Evolutionary conservation across 2,113 vertebrate species (phyloP).

Genomic region (Rafetus swinhoei): DNA sequence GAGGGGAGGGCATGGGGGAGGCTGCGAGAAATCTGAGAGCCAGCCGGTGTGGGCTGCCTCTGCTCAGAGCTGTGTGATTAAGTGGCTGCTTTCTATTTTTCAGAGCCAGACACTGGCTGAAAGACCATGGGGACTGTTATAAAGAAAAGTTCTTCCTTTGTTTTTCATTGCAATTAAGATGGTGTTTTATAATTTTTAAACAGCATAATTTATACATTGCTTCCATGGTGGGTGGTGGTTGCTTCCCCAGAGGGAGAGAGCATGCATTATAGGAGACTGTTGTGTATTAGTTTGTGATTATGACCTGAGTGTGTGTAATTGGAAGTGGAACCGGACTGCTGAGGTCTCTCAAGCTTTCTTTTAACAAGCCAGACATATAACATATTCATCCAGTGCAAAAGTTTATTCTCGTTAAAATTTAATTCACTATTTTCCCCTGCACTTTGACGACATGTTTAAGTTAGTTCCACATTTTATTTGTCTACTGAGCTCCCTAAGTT

Average conservation of each 20-base stretch:
- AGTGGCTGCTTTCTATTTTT: constrained; percentile 37
- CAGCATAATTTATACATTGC: constrained; percentile 45
- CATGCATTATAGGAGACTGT: background rate
- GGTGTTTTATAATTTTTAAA: constrained; percentile 69
- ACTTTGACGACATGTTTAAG: constrained; percentile 77
- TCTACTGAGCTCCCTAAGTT: constrained; percentile 83
- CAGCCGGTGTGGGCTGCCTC: background rate
- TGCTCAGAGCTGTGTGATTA: constrained; percentile 19
- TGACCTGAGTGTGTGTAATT: background rate
- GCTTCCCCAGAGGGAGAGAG: constrained; percentile 36
- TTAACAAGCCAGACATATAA: constrained; percentile 42
- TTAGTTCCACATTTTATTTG: constrained; percentile 83
- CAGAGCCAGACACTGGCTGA: constrained; percentile 54
- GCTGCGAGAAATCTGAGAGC: background rate
- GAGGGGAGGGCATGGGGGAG: background rate
- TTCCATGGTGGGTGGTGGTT: constrained; percentile 36
- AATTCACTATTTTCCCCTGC: constrained; percentile 61
- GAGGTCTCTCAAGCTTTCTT: constrained; percentile 28
- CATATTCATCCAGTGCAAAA: constrained; percentile 41
- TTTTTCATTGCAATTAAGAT: constrained; percentile 71
- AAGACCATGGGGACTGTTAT: constrained; percentile 60
- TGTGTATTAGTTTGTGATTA: constrained; percentile 50
- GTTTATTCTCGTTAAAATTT: constrained; percentile 56
- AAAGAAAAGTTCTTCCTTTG: constrained; percentile 69
- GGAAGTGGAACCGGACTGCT: background rate